Evolutionary conservation across 2,888 invertebrate genomes (phyloP).

Genomic region (Esperia sulphurella): DNA sequence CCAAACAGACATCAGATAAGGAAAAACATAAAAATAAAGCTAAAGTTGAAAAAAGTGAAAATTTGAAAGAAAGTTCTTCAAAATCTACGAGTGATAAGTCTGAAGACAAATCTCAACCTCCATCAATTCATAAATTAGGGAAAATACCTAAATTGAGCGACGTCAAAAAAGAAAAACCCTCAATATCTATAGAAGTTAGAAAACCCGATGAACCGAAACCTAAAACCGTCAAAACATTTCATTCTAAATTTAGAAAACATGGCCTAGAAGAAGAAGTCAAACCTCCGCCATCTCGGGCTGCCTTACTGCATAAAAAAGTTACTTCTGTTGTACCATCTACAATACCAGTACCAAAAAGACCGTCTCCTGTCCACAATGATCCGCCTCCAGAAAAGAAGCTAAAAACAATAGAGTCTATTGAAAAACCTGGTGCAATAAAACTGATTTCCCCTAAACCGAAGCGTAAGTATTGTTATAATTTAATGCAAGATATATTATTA

Average conservation of each 20-base stretch:
- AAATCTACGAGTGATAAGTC: conserved; percentile 80
- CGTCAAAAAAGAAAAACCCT: conserved; percentile 83
- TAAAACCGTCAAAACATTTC: conserved; percentile 94
- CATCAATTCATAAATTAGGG: conserved; percentile 85
- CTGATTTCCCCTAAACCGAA: conserved; percentile 92
- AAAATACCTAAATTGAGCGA: conserved; percentile 87
- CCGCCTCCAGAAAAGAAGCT: conserved; percentile 87
- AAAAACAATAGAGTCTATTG: conserved; percentile 81
- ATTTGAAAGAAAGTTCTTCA: conserved; percentile 35
- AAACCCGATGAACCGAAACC: conserved; percentile 86
- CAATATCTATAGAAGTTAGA: conserved; percentile 89
- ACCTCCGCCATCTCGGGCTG: conserved; percentile 88
- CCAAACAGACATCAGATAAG: conserved; percentile 29
- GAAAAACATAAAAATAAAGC: conserved; percentile 20
- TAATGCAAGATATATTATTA: conserved; percentile 34
- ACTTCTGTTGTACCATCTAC: conserved; percentile 67
- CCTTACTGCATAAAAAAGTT: conserved; percentile 78
- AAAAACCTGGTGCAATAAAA: conserved; percentile 90
- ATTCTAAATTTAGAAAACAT: conserved; percentile 94
- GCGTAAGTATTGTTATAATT: conserved; percentile 85
- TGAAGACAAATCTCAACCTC: conserved; percentile 81
- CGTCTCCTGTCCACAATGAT: conserved; percentile 71
- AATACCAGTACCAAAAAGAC: conserved; percentile 64
- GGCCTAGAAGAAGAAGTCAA: conserved; percentile 93
- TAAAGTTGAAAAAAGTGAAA: conserved; percentile 25